Conservation (phyloP, 2,888 invertebrate species). For the Pachymerium ferrugineum region DNA sequence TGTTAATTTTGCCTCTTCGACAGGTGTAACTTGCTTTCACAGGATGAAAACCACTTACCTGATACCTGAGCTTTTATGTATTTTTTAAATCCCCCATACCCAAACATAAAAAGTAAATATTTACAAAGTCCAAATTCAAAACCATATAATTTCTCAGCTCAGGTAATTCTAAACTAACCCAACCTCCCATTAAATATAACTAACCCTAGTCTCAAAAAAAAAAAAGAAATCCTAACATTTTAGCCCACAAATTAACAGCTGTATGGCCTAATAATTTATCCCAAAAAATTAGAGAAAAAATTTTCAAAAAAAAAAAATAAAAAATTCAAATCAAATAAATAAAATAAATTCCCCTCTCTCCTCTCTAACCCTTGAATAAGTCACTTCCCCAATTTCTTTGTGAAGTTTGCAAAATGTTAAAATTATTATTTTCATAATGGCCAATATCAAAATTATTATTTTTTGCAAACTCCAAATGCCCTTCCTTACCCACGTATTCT, state of each 20-base stretch:
- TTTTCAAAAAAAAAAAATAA: neutral
- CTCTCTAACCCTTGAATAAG: neutral
- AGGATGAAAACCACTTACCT: slow-evolving; percentile 10
- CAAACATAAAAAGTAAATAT: neutral
- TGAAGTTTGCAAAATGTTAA: slow-evolving; percentile 3
- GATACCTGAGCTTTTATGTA: neutral
- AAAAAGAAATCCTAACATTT: neutral
- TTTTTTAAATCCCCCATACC: neutral
- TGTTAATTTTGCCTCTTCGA: slow-evolving; percentile 13
- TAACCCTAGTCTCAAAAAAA: neutral
- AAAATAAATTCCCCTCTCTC: neutral
- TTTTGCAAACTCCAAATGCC: slow-evolving; percentile 7
- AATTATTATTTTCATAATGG: no score
- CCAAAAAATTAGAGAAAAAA: neutral
- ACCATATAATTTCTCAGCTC: neutral
- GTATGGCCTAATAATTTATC: neutral
- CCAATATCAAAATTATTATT: neutral
- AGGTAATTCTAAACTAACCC: neutral
- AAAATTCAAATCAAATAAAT: neutral
- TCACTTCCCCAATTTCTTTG: neutral
- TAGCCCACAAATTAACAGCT: slow-evolving; percentile 3
- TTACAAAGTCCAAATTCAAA: neutral
- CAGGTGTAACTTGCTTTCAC: neutral
- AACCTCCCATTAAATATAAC: neutral
- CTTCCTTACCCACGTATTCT: slow-evolving; percentile 23